Conservation (phyloP, 2,113 vertebrate species). For the Corythaeola cristata region DNA sequence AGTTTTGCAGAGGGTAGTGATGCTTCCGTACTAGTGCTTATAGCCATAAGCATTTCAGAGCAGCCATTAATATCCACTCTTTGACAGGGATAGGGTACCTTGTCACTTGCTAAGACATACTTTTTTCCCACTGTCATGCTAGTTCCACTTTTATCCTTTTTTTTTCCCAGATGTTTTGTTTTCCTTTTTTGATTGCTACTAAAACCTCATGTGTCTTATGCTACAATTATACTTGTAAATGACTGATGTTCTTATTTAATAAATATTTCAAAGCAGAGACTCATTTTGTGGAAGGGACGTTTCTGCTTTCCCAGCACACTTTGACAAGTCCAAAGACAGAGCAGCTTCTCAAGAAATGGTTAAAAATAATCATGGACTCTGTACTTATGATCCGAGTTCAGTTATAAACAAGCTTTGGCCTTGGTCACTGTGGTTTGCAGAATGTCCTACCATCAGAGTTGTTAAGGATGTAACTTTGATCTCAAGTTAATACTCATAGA, state of each 20-base stretch:
- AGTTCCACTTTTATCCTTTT: background rate
- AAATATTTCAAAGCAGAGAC: background rate
- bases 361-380: background rate
- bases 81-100: background rate
- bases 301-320: background rate
- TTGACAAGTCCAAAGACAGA: background rate
- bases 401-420: background rate
- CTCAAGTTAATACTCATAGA: background rate
- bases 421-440: background rate
- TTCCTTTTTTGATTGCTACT: background rate
- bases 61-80: background rate
- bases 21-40: background rate
- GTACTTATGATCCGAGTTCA: background rate
- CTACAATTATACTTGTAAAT: background rate
- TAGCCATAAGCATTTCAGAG: background rate
- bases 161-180: background rate
- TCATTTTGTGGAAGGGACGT: background rate
- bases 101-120: background rate
- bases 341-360: background rate
- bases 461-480: background rate
- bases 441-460: background rate
- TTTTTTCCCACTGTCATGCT: background rate
- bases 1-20: background rate
- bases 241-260: background rate
- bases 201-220: background rate